Evolutionary conservation across 1,140 invertebrate species (phyloP), one percentile per base, ranked within the genome.

Genomic region (Aricia agestis): DNA sequence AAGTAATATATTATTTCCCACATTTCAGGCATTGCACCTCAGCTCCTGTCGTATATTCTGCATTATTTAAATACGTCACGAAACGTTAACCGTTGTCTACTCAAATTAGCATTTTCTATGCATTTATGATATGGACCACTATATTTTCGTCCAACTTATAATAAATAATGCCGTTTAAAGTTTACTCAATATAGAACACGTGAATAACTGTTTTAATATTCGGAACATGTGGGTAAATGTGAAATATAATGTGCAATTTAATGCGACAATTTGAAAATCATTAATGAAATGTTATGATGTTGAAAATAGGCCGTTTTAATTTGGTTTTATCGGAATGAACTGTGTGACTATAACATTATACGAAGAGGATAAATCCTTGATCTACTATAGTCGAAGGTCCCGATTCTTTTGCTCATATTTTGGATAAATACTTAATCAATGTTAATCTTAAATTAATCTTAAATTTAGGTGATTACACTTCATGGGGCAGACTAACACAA

Each of bases 111-210:
- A 52, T 52, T 52, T 52, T 52, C 45, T 52, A 52, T 52, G 45
- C 45, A 52, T 52, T 52, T 52, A 52, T 52, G 45, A 52, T 52
- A 52, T 52, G 45, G 45, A 52, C 45, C 45, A 52, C 45, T 52
- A 11, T 13, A 52, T 52, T 52, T 52, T 52, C 13, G 45, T 13
- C 45, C 45, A 15, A 15, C 45, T 52, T 52, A 52, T 52, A 52
- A 52, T 52, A 52, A 52, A 52, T 42, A 42, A 42, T 52, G 45
- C 13, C 45, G 45, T 15, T 15, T 52, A 15, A 52, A 13, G 13
- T 52, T 52, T 11, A 52, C 45, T 52, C 9, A 15, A 42, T 11
- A 11, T 42, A 42, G 11, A 42, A 52, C 45, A 52, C 13, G 13
- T 52, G 1, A 52, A 52, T 52, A 52, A 52, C 1, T 52, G 9